Percentiles rank a stretch among this genome's conserved stretches.
Conservation (phyloP, 2,888 invertebrate genomes). For the Ormyrus pomaceus region DNA sequence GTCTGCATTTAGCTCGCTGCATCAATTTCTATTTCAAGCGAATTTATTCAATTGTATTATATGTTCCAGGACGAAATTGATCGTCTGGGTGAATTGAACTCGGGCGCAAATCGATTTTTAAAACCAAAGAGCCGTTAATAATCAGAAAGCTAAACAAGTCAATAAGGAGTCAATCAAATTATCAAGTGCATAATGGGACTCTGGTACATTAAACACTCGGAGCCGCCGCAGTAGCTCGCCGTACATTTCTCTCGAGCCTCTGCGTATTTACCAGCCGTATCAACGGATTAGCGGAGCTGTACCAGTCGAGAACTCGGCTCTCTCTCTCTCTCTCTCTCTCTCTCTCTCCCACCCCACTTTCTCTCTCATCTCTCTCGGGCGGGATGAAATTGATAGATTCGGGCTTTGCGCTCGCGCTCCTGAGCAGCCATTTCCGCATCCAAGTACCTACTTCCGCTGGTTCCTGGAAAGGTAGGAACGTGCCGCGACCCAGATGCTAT, state of each 20-base stretch:
- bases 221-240: neutral
- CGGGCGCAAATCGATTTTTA: no score
- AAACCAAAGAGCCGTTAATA: no score
- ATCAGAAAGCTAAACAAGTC: neutral
- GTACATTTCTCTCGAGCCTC: slow-evolving; percentile 62
- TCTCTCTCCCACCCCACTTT: slow-evolving; percentile 3
- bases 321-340: slow-evolving; percentile 25
- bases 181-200: slow-evolving; percentile 61
- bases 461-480: neutral
- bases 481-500: neutral
- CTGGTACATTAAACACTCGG: slow-evolving; percentile 54
- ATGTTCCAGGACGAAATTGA: no score
- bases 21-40: no score
- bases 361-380: neutral
- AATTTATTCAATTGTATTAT: no score
- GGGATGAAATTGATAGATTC: slow-evolving; percentile 72
- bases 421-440: slow-evolving; percentile 68
- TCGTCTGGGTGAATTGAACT: no score
- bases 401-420: slow-evolving; percentile 65
- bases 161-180: slow-evolving; percentile 35
- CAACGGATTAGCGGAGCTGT: slow-evolving; percentile 68
- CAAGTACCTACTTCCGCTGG: slow-evolving; percentile 67
- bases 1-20: no score
- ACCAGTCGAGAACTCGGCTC: slow-evolving; percentile 53
- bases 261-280: slow-evolving; percentile 70